Conservation (phyloP, 1,140 invertebrate genomes). For the Ctenoplectra terminalis region DNA sequence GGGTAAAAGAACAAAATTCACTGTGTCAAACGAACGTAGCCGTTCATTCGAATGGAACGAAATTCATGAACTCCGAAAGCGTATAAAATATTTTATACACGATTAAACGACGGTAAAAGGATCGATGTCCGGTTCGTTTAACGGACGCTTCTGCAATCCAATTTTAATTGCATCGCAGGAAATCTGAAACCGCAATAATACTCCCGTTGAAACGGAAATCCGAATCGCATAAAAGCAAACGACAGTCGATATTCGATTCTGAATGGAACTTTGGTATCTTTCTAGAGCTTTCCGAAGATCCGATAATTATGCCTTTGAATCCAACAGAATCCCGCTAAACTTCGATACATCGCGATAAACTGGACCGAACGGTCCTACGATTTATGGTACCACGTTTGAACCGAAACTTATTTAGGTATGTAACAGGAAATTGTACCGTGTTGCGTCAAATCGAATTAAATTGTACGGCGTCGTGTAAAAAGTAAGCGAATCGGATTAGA, state of each 20-base stretch:
- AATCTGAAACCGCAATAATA: background rate
- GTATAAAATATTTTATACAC: background rate
- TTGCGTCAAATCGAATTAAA: background rate
- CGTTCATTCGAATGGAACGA: background rate
- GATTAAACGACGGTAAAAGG: background rate
- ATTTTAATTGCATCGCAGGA: slow-evolving; percentile 21
- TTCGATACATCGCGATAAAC: background rate
- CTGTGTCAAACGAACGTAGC: too few relatives aligned
- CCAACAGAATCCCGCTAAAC: background rate
- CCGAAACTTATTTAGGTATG: background rate
- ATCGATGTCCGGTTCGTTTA: background rate
- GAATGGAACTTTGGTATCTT: background rate
- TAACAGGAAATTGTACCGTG: background rate
- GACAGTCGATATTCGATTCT: slow-evolving; percentile 14
- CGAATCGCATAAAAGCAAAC: background rate
- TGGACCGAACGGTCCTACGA: background rate
- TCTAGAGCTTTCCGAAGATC: too few relatives aligned
- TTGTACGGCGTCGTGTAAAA: background rate
- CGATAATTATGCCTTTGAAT: background rate
- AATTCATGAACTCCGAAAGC: background rate
- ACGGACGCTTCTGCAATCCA: background rate
- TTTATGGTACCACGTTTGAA: background rate
- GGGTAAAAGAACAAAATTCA: background rate
- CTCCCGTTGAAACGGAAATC: slow-evolving; percentile 2
- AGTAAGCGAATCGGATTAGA: background rate